A percentile compares a stretch with the other conserved stretches of the same genome.
These are phyloP conservation scores for Zeus faber DNA, from an alignment of 2,113 vertebrate genomes.

Conservation along the genomic window DNA sequence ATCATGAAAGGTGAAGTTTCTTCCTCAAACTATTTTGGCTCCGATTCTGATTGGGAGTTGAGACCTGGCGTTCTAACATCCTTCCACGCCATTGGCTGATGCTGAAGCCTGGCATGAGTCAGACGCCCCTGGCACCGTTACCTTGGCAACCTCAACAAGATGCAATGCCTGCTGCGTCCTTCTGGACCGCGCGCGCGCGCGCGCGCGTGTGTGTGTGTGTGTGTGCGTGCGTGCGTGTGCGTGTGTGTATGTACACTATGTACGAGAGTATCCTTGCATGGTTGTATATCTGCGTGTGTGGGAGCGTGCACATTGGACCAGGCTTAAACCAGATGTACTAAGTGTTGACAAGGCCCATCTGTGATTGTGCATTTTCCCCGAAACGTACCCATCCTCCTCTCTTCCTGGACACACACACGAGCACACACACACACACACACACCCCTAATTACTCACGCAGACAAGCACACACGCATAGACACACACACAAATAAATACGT, in stretches of 20 bases:
- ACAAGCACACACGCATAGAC: slow-evolving; percentile 29
- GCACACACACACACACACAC: slow-evolving; percentile 46
- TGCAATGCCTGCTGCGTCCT: slow-evolving; percentile 52
- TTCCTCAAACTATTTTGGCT: not conserved
- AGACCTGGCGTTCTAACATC: slow-evolving; percentile 24
- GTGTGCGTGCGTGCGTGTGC: slow-evolving; percentile 12
- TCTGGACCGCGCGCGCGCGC: slow-evolving; percentile 50
- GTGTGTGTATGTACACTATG: slow-evolving; percentile 8
- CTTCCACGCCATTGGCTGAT: slow-evolving; percentile 47
- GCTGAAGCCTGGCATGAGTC: slow-evolving; percentile 50
- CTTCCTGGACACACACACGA: slow-evolving; percentile 32
- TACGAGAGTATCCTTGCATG: slow-evolving; percentile 6
- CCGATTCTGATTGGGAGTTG: slow-evolving; percentile 15
- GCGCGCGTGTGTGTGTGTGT: slow-evolving; percentile 27
- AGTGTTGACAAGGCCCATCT: slow-evolving; percentile 67
- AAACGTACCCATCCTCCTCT: no score
- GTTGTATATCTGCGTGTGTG: not conserved
- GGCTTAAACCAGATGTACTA: no score
- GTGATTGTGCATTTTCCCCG: no score
- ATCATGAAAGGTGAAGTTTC: slow-evolving; percentile 13
- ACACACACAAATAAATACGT: not conserved
- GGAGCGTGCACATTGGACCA: slow-evolving; percentile 8
- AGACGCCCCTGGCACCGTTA: slow-evolving; percentile 51
- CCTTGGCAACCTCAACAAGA: slow-evolving; percentile 60
- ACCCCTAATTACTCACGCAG: no score